Percentiles rank a stretch among this genome's conserved stretches.
Conservation (phyloP, 2,113 vertebrate species). For the Ascaphus truei region DNA sequence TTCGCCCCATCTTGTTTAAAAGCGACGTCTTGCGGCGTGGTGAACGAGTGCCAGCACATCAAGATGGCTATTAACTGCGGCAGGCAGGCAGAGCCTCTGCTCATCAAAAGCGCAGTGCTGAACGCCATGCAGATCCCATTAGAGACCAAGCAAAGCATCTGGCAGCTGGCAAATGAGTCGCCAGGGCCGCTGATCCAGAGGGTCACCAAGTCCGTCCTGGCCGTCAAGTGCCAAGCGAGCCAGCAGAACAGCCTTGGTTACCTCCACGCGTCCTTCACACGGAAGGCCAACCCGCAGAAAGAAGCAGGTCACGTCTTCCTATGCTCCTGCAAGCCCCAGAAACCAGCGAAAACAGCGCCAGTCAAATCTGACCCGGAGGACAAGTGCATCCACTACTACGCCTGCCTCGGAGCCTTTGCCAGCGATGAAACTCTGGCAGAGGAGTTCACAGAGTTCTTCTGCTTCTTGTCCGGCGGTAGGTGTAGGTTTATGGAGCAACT, state of each 20-base stretch:
- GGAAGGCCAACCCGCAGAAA: constrained; percentile 41
- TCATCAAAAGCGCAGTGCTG: constrained; percentile 79
- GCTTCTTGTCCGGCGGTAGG: constrained; percentile 63
- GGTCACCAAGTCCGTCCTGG: constrained; percentile 65
- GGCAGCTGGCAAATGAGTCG: constrained; percentile 79
- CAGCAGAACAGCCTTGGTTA: constrained; percentile 75
- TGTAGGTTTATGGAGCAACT: not conserved
- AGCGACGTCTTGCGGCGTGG: constrained; percentile 42
- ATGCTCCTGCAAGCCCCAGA: constrained; percentile 62
- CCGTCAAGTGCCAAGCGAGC: constrained; percentile 79
- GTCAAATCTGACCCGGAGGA: constrained; percentile 30
- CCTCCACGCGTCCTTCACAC: constrained; percentile 75
- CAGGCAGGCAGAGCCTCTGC: constrained; percentile 68
- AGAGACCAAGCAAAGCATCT: constrained; percentile 75
- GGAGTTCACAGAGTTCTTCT: constrained; percentile 81
- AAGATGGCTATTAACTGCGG: constrained; percentile 78
- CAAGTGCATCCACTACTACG: constrained; percentile 86
- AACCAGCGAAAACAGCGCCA: constrained; percentile 31
- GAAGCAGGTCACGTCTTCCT: constrained; percentile 57
- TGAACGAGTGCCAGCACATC: constrained; percentile 77
- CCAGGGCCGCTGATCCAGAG: constrained; percentile 83
- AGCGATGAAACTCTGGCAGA: constrained; percentile 79
- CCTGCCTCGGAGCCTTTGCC: constrained; percentile 85
- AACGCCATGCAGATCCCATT: constrained; percentile 60
- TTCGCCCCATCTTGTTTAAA: constrained; percentile 70